A percentile compares a stretch with the other conserved stretches of the same genome.
Conservation (phyloP, 1,140 invertebrate genomes). For the Dendroctonus valens region DNA sequence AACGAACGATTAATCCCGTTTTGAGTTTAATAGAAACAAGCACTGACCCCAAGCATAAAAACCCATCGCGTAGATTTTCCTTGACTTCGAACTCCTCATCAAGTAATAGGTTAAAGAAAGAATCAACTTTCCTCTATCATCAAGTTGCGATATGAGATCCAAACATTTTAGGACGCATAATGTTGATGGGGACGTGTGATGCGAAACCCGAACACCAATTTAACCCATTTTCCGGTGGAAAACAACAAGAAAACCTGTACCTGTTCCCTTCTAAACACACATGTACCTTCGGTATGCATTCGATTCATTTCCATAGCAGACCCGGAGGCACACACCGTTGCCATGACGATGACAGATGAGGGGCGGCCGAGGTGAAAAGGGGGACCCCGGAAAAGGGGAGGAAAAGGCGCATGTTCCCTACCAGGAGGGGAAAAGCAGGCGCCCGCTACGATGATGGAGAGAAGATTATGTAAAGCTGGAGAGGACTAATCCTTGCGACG, state of each 20-base stretch:
- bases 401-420: constrained; percentile 29
- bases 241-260: constrained; percentile 25
- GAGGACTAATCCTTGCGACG: constrained; percentile 27
- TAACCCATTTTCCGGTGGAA: neutral
- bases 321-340: constrained; percentile 24
- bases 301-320: constrained; percentile 32
- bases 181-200: no score
- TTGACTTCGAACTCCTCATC: no score
- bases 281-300: constrained; percentile 19
- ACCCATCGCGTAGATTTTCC: no score
- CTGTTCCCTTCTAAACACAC: constrained; percentile 19
- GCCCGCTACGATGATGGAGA: constrained; percentile 21
- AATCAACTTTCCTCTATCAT: no score
- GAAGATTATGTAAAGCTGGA: constrained; percentile 32
- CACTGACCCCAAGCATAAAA: no score
- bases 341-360: constrained; percentile 11
- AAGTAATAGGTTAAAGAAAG: no score
- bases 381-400: constrained; percentile 3
- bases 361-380: neutral
- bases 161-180: no score
- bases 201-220: no score
- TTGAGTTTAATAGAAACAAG: no score
- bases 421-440: neutral
- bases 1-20: no score
- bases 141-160: no score